phyloP scores from a whole-genome alignment of 2,113 vertebrate species.

The Raja brachyura region DNA sequence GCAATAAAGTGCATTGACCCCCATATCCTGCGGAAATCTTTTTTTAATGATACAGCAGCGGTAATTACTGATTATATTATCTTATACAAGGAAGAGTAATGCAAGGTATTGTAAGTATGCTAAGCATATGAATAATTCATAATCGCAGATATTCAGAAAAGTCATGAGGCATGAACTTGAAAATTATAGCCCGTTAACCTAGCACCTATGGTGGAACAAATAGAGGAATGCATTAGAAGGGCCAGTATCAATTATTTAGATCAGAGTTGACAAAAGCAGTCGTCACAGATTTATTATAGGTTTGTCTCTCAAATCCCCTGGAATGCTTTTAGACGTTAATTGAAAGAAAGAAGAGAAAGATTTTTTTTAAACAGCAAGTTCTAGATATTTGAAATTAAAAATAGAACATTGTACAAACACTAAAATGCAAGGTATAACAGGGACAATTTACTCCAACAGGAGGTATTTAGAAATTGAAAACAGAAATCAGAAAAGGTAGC shows the following conservation, averaged over 20 bases:
- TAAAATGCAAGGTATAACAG: neutral
- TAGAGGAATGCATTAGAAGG: neutral
- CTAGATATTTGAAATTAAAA: neutral
- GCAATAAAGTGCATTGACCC: neutral
- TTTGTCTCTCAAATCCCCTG: neutral
- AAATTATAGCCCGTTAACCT: neutral
- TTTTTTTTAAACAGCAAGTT: neutral
- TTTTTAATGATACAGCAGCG: neutral
- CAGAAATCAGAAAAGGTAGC: no score
- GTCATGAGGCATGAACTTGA: conserved; percentile 16
- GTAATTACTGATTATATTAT: neutral
- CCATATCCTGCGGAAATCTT: neutral
- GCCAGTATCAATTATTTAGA: neutral
- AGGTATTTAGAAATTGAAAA: neutral
- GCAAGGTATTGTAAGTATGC: neutral
- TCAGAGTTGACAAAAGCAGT: neutral
- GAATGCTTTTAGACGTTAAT: neutral
- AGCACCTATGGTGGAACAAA: conserved; percentile 2
- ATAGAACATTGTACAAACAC: neutral
- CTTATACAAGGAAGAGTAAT: neutral
- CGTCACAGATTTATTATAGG: neutral
- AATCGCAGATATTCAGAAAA: neutral
- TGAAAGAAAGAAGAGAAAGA: neutral
- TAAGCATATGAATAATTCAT: neutral
- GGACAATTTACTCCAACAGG: neutral